These are phyloP conservation scores for Sturmia bella DNA, from an alignment of 2,888 invertebrate genomes.

Conservation along the genomic window DNA sequence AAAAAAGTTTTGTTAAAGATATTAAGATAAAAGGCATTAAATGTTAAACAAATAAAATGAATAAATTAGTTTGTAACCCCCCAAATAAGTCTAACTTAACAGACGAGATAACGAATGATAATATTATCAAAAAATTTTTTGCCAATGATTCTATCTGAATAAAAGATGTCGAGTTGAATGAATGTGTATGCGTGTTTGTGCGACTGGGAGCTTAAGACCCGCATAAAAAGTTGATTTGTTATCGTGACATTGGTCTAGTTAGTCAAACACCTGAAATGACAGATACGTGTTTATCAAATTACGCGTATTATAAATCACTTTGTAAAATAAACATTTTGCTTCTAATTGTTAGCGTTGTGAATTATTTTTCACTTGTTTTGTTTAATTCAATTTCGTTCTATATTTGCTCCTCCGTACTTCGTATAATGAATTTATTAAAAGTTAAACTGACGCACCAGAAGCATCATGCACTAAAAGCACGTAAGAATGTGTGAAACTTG, in stretches of 20 bases:
- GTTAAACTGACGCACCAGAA: too few relatives aligned
- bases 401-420: not conserved
- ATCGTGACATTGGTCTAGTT: not conserved
- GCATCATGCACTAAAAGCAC: too few relatives aligned
- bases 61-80: constrained; percentile 11
- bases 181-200: not conserved
- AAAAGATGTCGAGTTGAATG: not conserved
- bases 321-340: not conserved
- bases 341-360: constrained; percentile 22
- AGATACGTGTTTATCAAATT: constrained; percentile 1
- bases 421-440: not conserved
- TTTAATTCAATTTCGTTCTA: constrained; percentile 1
- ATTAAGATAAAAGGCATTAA: constrained; percentile 36
- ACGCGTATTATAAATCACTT: not conserved
- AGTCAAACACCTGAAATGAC: not conserved
- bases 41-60: constrained; percentile 20
- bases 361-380: constrained; percentile 21
- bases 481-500: constrained; percentile 41
- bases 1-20: constrained; percentile 41
- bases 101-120: constrained; percentile 25
- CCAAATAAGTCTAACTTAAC: constrained; percentile 5
- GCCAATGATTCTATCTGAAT: too few relatives aligned
- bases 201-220: not conserved
- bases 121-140: not conserved
- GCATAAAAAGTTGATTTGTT: too few relatives aligned